These are phyloP conservation scores for Drosophila neotestacea DNA, from an alignment of 2,888 invertebrate genomes.

Conservation along the genomic window DNA sequence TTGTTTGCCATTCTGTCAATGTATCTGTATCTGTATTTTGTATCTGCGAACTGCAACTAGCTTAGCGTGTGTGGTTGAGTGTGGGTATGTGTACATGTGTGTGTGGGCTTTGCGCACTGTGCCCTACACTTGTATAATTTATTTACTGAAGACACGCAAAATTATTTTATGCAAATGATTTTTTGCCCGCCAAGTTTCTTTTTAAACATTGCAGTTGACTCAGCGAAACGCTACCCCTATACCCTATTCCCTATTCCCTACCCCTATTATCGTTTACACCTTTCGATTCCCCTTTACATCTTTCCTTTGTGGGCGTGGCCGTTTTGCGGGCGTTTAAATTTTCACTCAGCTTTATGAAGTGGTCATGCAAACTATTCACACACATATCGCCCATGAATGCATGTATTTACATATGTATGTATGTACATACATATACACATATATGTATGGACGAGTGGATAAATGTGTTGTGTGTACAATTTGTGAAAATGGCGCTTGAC, in stretches of 20 bases:
- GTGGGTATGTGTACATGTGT: slow-evolving; percentile 16
- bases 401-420: neutral
- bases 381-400: slow-evolving; percentile 20
- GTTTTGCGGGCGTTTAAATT: slow-evolving; percentile 68
- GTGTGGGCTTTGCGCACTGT: slow-evolving; percentile 40
- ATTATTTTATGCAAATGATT: slow-evolving; percentile 80
- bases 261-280: neutral
- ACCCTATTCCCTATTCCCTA: slow-evolving; percentile 2
- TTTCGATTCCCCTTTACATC: neutral
- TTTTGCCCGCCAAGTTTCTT: slow-evolving; percentile 52
- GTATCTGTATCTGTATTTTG: slow-evolving; percentile 25
- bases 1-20: slow-evolving; percentile 27
- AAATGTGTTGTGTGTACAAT: slow-evolving; percentile 17
- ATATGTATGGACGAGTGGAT: neutral
- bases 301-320: slow-evolving; percentile 63
- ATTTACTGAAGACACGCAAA: slow-evolving; percentile 81
- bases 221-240: slow-evolving; percentile 39
- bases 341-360: slow-evolving; percentile 67
- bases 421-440: neutral
- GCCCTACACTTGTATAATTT: slow-evolving; percentile 71
- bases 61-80: slow-evolving; percentile 14
- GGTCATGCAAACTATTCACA: slow-evolving; percentile 57
- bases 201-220: slow-evolving; percentile 64
- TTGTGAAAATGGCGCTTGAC: slow-evolving; percentile 54
- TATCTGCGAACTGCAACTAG: slow-evolving; percentile 22